These are phyloP conservation scores for Acropora tenuis DNA, from an alignment of 64 coral and sea anemone species.

Conservation along the genomic window DNA sequence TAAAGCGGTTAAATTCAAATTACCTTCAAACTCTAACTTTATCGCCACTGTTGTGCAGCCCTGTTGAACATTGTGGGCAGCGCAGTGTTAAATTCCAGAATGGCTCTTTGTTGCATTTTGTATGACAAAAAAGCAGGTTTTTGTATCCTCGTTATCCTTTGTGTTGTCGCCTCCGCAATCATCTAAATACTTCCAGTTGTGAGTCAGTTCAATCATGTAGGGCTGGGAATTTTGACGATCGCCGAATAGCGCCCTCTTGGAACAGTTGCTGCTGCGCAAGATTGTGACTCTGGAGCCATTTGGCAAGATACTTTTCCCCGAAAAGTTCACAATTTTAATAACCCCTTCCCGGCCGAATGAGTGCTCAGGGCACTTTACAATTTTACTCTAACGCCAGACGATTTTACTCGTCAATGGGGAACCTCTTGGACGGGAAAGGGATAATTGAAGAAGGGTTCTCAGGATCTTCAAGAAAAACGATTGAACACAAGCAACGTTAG, in stretches of 20 bases:
- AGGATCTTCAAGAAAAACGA: background rate
- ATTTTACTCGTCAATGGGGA: no score
- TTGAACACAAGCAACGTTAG: no score
- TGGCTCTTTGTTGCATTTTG: background rate
- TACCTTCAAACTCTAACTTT: background rate
- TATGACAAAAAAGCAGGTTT: background rate
- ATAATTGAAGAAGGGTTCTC: background rate
- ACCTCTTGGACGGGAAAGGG: no score
- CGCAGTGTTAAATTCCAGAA: background rate
- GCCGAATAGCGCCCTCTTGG: background rate
- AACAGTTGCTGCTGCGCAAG: background rate
- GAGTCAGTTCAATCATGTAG: background rate
- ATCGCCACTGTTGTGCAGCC: background rate
- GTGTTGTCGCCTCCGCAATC: background rate
- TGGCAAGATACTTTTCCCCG: background rate
- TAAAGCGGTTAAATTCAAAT: background rate
- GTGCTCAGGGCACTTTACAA: no score
- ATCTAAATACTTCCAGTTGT: background rate
- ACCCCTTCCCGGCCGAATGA: no score
- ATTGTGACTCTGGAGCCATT: background rate
- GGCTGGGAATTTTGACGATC: background rate
- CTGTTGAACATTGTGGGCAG: background rate
- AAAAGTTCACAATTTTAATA: background rate
- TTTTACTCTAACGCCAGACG: no score
- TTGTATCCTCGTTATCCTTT: background rate